phyloP scores from a whole-genome alignment of 2,888 invertebrate genomes.

The Drosophila mulleri region DNA sequence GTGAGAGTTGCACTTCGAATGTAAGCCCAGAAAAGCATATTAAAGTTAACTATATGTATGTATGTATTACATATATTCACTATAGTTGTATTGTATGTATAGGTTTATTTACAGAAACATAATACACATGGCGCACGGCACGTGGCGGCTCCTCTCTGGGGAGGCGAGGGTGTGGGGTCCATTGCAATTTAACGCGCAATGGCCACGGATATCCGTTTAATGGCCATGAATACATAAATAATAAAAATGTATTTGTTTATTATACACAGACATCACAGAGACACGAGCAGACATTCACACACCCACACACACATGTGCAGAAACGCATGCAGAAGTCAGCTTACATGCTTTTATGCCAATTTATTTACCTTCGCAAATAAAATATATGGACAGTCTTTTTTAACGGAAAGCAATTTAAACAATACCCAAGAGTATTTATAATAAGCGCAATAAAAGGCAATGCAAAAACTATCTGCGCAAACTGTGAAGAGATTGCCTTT shows the following conservation, averaged over 20 bases:
- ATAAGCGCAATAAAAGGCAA: constrained; percentile 69
- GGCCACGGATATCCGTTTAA: constrained; percentile 79
- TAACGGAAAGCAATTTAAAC: constrained; percentile 77
- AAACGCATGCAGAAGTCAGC: constrained; percentile 48
- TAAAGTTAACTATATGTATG: constrained; percentile 41
- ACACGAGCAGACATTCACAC: constrained; percentile 31
- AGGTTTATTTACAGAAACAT: constrained; percentile 3
- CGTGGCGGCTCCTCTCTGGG: constrained; percentile 16
- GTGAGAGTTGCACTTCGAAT: constrained; percentile 13
- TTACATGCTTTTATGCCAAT: constrained; percentile 69
- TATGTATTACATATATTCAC: background rate
- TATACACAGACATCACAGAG: constrained; percentile 51
- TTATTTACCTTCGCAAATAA: constrained; percentile 78
- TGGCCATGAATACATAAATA: constrained; percentile 82
- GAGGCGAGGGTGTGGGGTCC: constrained; percentile 22
- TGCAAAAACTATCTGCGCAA: constrained; percentile 59
- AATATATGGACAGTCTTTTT: constrained; percentile 62
- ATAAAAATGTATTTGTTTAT: constrained; percentile 82
- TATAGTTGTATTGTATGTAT: background rate
- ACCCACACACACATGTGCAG: constrained; percentile 16
- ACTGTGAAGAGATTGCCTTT: constrained; percentile 67
- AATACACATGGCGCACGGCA: constrained; percentile 3
- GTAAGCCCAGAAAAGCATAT: constrained; percentile 24
- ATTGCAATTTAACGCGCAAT: constrained; percentile 79
- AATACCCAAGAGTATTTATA: constrained; percentile 74